Conservation (phyloP, 2,888 invertebrate genomes). For the Spisula subtruncata region DNA sequence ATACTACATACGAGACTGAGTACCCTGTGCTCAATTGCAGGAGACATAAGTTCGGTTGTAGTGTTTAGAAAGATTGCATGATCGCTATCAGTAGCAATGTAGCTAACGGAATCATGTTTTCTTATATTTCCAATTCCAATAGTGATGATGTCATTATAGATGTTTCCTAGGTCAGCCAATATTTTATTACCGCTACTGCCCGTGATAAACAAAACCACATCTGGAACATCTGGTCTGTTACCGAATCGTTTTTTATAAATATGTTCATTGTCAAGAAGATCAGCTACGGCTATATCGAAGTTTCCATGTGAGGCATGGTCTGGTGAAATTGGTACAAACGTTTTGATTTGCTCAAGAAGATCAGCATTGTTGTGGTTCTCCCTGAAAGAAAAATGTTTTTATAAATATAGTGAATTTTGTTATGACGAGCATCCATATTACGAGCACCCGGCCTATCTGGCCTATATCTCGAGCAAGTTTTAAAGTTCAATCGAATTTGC, state of each 20-base stretch:
- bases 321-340: not conserved
- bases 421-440: no score
- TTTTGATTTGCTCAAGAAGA: not conserved
- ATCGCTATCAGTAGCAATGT: not conserved
- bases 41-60: not conserved
- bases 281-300: not conserved
- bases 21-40: not conserved
- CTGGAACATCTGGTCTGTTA: not conserved
- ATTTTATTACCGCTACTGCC: not conserved
- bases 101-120: not conserved
- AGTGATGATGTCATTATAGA: not conserved
- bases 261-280: not conserved
- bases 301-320: not conserved
- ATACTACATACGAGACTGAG: not conserved
- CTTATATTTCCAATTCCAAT: constrained; percentile 1
- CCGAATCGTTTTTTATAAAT: not conserved
- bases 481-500: no score
- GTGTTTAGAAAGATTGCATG: not conserved
- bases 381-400: not conserved
- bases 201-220: not conserved
- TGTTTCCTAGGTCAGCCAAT: not conserved
- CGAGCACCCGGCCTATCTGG: no score
- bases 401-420: no score
- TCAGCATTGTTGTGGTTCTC: constrained; percentile 3
- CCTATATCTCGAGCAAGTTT: no score